A percentile compares a stretch with the other conserved stretches of the same genome.
Evolutionary conservation across 1,140 invertebrate species (phyloP).

Genomic region (Achatina immaculata): DNA sequence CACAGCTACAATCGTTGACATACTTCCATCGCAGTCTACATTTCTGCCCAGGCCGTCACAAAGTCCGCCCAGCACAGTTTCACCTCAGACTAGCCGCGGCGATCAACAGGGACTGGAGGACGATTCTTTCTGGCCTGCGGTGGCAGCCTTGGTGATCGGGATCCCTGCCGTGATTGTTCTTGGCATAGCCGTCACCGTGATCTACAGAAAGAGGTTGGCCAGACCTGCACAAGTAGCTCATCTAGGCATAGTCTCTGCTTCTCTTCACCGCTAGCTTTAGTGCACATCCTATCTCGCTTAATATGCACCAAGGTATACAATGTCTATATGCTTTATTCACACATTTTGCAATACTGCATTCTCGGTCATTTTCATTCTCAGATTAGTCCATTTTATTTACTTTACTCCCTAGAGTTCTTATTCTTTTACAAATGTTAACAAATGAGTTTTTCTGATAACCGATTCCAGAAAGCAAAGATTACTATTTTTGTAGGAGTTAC

Average conservation of each 20-base stretch:
- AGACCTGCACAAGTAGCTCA: constrained; percentile 2
- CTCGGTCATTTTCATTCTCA: background rate
- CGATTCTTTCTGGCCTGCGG: constrained; percentile 46
- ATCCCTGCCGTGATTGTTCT: constrained; percentile 48
- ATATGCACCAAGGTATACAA: too few species aligned
- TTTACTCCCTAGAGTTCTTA: too few species aligned
- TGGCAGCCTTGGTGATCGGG: constrained; percentile 47
- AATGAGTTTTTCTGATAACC: too few species aligned
- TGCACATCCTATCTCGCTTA: background rate
- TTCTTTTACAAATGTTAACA: too few species aligned
- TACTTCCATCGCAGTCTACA: background rate
- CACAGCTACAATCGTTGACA: background rate
- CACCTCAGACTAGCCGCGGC: background rate
- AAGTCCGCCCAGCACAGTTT: background rate
- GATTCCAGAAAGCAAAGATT: too few species aligned
- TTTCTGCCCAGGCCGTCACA: background rate
- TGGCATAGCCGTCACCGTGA: constrained; percentile 47
- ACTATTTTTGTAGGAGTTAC: too few species aligned
- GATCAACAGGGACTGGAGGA: background rate
- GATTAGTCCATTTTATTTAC: background rate
- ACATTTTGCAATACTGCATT: background rate
- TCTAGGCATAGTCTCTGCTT: background rate
- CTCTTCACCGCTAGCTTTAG: constrained; percentile 21
- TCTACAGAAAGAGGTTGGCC: constrained; percentile 42
- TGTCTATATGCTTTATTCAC: background rate